phyloP scores from a whole-genome alignment of 1,140 invertebrate genomes.

The Drosophila mauritiana region DNA sequence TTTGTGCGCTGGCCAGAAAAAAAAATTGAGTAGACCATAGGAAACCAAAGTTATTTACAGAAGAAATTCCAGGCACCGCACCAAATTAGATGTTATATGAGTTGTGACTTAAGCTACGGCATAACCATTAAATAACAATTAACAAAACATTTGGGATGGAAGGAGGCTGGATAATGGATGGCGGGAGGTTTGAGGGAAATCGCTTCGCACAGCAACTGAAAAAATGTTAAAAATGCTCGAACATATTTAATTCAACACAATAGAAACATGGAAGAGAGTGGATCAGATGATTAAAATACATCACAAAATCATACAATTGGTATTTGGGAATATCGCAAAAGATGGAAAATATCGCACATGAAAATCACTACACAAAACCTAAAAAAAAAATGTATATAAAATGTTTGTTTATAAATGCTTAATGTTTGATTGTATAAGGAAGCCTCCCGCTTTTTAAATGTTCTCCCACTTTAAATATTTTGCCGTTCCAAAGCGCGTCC shows the following conservation, averaged over 20 bases:
- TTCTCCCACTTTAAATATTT: neutral
- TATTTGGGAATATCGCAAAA: neutral
- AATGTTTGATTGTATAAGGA: too few species aligned
- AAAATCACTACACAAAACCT: neutral
- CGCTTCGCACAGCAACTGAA: slow-evolving; percentile 49
- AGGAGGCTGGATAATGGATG: slow-evolving; percentile 9
- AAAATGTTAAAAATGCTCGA: slow-evolving; percentile 56
- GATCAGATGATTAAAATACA: neutral
- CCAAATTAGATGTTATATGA: slow-evolving; percentile 48
- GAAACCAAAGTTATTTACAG: slow-evolving; percentile 43
- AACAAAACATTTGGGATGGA: slow-evolving; percentile 50
- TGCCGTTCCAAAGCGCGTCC: slow-evolving; percentile 58
- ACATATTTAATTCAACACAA: slow-evolving; percentile 14
- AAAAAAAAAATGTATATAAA: neutral
- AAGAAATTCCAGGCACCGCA: slow-evolving; percentile 56
- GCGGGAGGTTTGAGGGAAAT: slow-evolving; percentile 17
- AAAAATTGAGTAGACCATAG: slow-evolving; percentile 22
- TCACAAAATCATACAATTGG: too few species aligned
- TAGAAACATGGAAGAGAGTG: neutral
- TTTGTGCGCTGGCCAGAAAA: slow-evolving; percentile 41
- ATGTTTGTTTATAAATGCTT: too few species aligned
- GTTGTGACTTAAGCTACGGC: slow-evolving; percentile 58
- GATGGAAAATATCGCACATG: neutral
- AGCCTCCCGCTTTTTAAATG: too few species aligned
- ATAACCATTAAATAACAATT: slow-evolving; percentile 73